Conservation (phyloP, 2,888 invertebrate species). For the Drosophila nr. perissopoda region DNA sequence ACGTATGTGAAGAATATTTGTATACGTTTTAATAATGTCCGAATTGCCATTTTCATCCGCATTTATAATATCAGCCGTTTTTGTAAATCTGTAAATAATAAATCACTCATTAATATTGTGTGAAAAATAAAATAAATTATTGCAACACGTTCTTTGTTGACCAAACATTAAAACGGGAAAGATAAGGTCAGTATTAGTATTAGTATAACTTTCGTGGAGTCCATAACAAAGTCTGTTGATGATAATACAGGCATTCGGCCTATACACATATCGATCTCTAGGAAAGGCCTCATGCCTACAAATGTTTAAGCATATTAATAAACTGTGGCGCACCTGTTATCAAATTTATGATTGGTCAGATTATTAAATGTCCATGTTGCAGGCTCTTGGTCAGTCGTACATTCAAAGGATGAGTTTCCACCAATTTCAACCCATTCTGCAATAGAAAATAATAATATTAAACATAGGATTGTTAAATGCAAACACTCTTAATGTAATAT, state of each 20-base stretch:
- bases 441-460: slow-evolving; percentile 31
- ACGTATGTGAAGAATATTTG: slow-evolving; percentile 86
- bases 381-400: slow-evolving; percentile 86
- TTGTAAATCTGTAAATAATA: slow-evolving; percentile 61
- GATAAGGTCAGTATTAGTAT: neutral
- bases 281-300: neutral
- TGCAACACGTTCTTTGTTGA: neutral
- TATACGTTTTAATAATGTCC: slow-evolving; percentile 62
- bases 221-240: neutral
- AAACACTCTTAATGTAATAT: neutral
- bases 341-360: slow-evolving; percentile 86
- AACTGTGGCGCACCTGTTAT: slow-evolving; percentile 83
- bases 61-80: slow-evolving; percentile 35
- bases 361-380: slow-evolving; percentile 88
- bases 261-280: neutral
- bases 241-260: neutral
- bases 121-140: neutral
- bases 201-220: neutral
- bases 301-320: neutral
- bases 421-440: slow-evolving; percentile 83
- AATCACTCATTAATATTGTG: neutral
- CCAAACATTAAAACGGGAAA: neutral
- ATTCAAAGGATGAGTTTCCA: slow-evolving; percentile 86
- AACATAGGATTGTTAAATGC: neutral
- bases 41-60: slow-evolving; percentile 38